These are phyloP conservation scores for Gymnopithys bicolor DNA, from an alignment of 2,797 vertebrate species.

Conservation along the genomic window DNA sequence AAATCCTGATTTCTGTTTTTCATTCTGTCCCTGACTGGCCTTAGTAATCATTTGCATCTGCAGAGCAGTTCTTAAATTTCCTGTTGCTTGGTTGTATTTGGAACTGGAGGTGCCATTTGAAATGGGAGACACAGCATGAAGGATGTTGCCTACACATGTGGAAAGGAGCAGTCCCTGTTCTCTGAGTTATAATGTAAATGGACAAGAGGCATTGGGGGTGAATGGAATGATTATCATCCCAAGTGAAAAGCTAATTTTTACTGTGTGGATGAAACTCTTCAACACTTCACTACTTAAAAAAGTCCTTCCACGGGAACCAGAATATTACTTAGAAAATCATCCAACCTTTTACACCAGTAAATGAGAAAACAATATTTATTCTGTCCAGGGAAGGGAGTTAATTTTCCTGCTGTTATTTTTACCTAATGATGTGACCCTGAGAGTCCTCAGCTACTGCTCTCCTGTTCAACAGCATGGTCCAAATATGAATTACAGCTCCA, in stretches of 20 bases:
- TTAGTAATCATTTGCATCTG: slow-evolving; percentile 51
- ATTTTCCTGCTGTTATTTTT: not conserved
- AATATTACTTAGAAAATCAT: not conserved
- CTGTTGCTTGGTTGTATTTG: slow-evolving; percentile 1
- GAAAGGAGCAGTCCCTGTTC: not conserved
- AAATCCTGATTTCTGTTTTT: slow-evolving; percentile 49
- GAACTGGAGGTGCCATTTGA: slow-evolving; percentile 25
- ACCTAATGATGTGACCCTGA: not conserved
- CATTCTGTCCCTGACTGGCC: slow-evolving; percentile 2
- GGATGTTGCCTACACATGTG: not conserved
- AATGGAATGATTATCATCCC: not conserved
- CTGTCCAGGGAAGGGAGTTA: not conserved
- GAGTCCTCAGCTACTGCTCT: not conserved
- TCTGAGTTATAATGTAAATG: not conserved
- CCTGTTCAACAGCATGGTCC: not conserved
- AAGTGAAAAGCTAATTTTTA: not conserved
- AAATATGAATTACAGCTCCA: not conserved
- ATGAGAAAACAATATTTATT: not conserved
- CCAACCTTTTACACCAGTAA: not conserved
- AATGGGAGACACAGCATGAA: not conserved
- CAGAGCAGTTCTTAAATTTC: slow-evolving; percentile 34
- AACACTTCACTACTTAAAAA: not conserved
- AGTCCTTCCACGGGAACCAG: not conserved
- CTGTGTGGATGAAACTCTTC: not conserved
- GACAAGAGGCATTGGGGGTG: not conserved